Evolutionary conservation across 2,113 vertebrate species (phyloP).

Genomic region (Madoqua kirkii): DNA sequence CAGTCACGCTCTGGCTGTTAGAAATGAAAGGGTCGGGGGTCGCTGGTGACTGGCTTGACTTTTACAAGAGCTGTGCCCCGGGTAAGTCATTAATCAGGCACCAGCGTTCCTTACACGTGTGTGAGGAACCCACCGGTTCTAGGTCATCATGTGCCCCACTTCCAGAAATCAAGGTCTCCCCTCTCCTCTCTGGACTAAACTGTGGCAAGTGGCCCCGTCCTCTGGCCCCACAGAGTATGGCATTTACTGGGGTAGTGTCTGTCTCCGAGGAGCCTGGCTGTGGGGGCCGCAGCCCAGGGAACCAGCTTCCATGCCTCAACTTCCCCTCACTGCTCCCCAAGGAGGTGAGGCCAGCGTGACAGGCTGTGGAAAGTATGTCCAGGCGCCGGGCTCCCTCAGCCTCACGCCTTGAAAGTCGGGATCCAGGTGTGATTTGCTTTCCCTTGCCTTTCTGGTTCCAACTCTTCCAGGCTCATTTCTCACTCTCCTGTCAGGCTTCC

Average conservation of each 20-base stretch:
- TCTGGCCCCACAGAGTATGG: background rate
- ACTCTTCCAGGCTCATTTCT: slow-evolving; percentile 57
- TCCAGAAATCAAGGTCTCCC: background rate
- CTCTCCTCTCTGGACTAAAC: background rate
- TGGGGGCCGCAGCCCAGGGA: background rate
- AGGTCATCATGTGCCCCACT: background rate
- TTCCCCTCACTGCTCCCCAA: background rate
- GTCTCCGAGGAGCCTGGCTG: background rate
- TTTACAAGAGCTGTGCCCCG: background rate
- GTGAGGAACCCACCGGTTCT: background rate
- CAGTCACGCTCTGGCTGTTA: background rate
- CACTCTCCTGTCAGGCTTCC: slow-evolving; percentile 50
- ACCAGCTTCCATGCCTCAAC: background rate
- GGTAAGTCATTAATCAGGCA: background rate
- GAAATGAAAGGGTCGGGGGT: background rate
- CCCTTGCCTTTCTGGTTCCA: slow-evolving; percentile 51
- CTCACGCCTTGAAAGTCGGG: slow-evolving; percentile 51
- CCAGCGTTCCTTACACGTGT: background rate
- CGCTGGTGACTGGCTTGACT: background rate
- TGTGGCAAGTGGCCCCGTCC: background rate
- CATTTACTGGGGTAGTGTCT: background rate
- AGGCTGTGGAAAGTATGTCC: slow-evolving; percentile 66
- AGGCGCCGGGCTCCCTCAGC: slow-evolving; percentile 60
- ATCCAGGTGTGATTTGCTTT: slow-evolving; percentile 60
- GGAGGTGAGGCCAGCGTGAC: slow-evolving; percentile 42